A percentile compares a stretch with the other conserved stretches of the same genome.
These are phyloP conservation scores for Fabriciana adippe DNA, from an alignment of 2,888 invertebrate species.

Conservation along the genomic window DNA sequence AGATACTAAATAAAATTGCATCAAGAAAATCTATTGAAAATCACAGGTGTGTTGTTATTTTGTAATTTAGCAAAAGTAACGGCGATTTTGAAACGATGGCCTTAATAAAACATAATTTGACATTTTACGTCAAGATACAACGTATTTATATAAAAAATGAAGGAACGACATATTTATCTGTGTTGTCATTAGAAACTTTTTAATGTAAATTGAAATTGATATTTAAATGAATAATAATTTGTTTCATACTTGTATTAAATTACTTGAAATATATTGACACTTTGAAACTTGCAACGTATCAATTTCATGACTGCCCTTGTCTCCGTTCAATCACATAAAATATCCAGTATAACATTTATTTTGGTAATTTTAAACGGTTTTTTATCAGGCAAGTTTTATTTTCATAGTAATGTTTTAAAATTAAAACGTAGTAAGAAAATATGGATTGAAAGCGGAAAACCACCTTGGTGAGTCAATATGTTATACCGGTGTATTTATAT, in stretches of 20 bases:
- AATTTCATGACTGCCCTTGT: conserved; percentile 6
- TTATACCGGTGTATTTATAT: too few relatives aligned
- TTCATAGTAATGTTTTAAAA: too few relatives aligned
- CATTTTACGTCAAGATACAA: too few relatives aligned
- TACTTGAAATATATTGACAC: conserved; percentile 16
- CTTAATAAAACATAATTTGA: conserved; percentile 8
- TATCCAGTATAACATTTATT: background rate
- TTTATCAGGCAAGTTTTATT: too few relatives aligned
- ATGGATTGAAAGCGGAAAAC: too few relatives aligned
- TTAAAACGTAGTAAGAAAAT: too few relatives aligned
- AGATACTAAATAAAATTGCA: background rate
- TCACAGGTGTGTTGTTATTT: background rate
- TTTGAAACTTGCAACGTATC: conserved; percentile 8
- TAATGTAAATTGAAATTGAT: too few relatives aligned
- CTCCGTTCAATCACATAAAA: background rate
- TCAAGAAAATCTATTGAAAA: background rate
- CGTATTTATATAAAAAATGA: too few relatives aligned
- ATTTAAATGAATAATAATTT: background rate
- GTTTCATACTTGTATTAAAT: conserved; percentile 7
- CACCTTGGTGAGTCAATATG: too few relatives aligned
- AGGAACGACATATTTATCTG: too few relatives aligned
- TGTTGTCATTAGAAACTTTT: too few relatives aligned
- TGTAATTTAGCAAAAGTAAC: background rate
- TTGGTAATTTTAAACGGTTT: background rate
- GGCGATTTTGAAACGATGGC: background rate